These are phyloP conservation scores for Nycticorax nycticorax DNA, from an alignment of 2,113 vertebrate species.

Conservation along the genomic window DNA sequence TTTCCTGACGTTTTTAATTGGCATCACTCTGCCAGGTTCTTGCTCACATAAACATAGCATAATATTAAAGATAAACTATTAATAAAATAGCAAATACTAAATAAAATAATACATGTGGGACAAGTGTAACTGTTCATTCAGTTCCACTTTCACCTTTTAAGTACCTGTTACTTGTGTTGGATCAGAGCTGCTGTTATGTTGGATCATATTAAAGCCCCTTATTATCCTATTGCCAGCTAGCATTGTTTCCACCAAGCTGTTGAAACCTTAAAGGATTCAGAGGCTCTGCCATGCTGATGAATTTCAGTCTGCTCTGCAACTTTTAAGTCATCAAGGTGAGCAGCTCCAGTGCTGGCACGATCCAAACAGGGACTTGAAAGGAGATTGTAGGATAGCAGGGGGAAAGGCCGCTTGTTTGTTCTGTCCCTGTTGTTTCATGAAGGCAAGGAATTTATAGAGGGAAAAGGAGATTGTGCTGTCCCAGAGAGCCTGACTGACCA, in stretches of 20 bases:
- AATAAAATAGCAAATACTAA: neutral
- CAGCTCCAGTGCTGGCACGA: no score
- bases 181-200: accelerated
- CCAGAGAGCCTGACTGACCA: neutral
- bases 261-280: neutral
- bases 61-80: neutral
- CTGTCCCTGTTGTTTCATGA: neutral
- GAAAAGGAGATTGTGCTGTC: neutral
- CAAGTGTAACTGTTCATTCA: neutral
- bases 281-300: neutral
- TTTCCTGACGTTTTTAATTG: neutral
- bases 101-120: neutral
- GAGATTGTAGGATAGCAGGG: neutral
- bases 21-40: neutral
- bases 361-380: neutral
- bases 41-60: neutral
- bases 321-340: neutral
- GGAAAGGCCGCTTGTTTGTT: neutral
- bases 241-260: neutral
- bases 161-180: neutral
- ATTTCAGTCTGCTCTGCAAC: neutral
- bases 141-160: neutral
- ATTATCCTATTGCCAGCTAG: neutral
- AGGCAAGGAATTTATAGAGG: neutral
- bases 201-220: neutral